Evolutionary conservation across 2,888 invertebrate genomes (phyloP), one percentile per base, ranked within the genome.

Genomic region (Cylindroiulus punctatus): DNA sequence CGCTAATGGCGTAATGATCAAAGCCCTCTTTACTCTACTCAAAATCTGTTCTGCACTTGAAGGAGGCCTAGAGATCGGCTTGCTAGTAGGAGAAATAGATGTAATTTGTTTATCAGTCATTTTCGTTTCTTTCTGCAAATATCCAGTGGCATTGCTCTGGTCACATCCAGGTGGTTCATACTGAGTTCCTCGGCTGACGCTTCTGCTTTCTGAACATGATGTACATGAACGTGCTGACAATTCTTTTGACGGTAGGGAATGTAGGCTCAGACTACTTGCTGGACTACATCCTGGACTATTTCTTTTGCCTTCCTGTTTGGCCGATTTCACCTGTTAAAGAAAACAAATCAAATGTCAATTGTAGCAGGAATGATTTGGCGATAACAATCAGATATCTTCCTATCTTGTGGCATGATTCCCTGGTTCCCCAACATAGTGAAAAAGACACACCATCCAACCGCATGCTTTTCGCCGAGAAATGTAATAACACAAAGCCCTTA

Each of bases 171-270:
- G 76, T 30, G 76, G 30, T 14, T 76, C 76, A 17, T 76, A 76
- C 30, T 76, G 76, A 32, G 76, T 76, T 76, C 76, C 76, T 30
- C 76, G 76, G 76, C 76, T 76, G 10, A 76, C 30, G 17, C 76
- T 32, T 14, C 76, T 76, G 30, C 76, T 32, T 76, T 26, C 76
- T 4, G 76, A 76, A 30, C 30, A 76, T 17, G 30, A 12, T 32
- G 17, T 14, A 17, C 30, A 76, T 0, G 30, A 30, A 76, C 8
- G 3, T 0, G 76, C 17, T 14, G 76, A 76, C 14, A 76, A 2
- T 30, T 12, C 76, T 2, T 65, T 65, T 65, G 65, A 22, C 22
- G 65, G 7, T 65, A 26, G 12, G 10, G 65, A 65, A 1, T 10
- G 26, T 57, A 8, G 22, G 26, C 10, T 8, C 1, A 65, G 0